Evolutionary conservation across 2,888 invertebrate species (phyloP).

Genomic region (Shargacucullia verbasci): DNA sequence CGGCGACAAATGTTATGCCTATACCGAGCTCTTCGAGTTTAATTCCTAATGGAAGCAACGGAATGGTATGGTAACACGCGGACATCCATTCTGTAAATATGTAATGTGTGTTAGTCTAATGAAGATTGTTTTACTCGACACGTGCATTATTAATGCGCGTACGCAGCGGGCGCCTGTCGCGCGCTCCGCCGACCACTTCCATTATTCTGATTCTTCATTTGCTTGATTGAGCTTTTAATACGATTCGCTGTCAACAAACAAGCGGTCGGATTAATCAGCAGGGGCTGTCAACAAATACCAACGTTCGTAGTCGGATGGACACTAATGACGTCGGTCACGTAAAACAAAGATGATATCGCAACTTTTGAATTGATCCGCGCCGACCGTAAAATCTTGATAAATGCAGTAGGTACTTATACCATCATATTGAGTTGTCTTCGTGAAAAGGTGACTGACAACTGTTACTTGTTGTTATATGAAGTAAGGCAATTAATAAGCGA

Average conservation of each 20-base stretch:
- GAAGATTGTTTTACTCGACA: slow-evolving; percentile 86
- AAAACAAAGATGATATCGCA: slow-evolving; percentile 76
- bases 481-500: neutral
- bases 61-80: slow-evolving; percentile 62
- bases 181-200: slow-evolving; percentile 71
- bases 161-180: slow-evolving; percentile 79
- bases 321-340: slow-evolving; percentile 83
- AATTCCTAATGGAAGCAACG: slow-evolving; percentile 72
- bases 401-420: slow-evolving; percentile 36
- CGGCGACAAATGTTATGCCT: slow-evolving; percentile 59
- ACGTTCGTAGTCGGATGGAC: slow-evolving; percentile 59
- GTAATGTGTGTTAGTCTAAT: slow-evolving; percentile 86
- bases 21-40: slow-evolving; percentile 59
- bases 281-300: slow-evolving; percentile 80
- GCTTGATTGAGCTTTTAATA: slow-evolving; percentile 89
- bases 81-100: slow-evolving; percentile 71
- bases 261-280: slow-evolving; percentile 83
- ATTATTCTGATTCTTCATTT: slow-evolving; percentile 89
- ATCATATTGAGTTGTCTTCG: slow-evolving; percentile 54
- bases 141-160: slow-evolving; percentile 88
- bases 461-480: slow-evolving; percentile 1
- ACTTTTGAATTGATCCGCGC: slow-evolving; percentile 70
- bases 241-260: slow-evolving; percentile 84
- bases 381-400: slow-evolving; percentile 64
- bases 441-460: slow-evolving; percentile 43